These are phyloP conservation scores for Seriola quinqueradiata DNA, from an alignment of 2,113 vertebrate genomes.

Conservation along the genomic window DNA sequence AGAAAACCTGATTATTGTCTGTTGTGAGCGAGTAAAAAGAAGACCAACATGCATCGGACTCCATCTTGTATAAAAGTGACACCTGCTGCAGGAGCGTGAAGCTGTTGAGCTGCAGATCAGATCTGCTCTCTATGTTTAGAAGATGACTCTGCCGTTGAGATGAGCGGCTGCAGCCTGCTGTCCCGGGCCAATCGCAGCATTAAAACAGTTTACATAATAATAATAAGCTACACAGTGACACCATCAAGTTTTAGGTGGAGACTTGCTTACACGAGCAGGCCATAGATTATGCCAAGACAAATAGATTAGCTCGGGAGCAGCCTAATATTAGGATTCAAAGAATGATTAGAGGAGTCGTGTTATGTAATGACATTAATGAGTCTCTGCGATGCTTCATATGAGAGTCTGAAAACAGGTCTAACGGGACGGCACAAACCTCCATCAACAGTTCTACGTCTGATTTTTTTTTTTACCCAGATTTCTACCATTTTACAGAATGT, in stretches of 20 bases:
- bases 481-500: neutral
- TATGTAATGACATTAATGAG: constrained; percentile 64
- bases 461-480: neutral
- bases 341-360: constrained; percentile 71
- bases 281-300: constrained; percentile 78
- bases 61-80: constrained; percentile 1
- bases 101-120: constrained; percentile 42
- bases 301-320: constrained; percentile 75
- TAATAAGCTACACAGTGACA: constrained; percentile 54
- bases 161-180: constrained; percentile 16
- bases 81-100: constrained; percentile 27
- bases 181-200: constrained; percentile 44
- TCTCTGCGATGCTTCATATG: constrained; percentile 1
- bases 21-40: no score
- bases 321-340: constrained; percentile 81
- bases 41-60: neutral
- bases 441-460: neutral
- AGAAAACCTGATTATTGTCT: neutral
- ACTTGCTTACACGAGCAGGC: constrained; percentile 81
- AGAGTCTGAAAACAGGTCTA: constrained; percentile 3
- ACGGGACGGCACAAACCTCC: neutral
- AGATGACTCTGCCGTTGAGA: constrained; percentile 22
- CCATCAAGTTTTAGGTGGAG: constrained; percentile 65
- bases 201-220: constrained; percentile 68
- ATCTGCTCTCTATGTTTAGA: constrained; percentile 59